These are phyloP conservation scores for Petrocephalus zakoni DNA, from an alignment of 2,113 vertebrate genomes.

Conservation along the genomic window DNA sequence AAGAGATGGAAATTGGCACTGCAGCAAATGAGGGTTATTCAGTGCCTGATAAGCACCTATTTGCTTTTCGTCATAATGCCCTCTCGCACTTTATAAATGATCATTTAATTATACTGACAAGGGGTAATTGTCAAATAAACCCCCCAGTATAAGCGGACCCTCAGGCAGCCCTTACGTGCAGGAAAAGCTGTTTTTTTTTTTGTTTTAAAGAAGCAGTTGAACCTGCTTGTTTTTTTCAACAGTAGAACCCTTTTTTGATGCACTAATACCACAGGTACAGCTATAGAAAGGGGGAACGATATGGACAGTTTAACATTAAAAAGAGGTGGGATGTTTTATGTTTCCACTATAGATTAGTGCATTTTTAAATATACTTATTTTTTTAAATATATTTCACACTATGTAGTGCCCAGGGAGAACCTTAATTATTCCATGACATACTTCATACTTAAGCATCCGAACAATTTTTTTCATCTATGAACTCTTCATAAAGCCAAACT, in stretches of 20 bases:
- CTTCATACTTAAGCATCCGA: neutral
- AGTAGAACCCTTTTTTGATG: conserved; percentile 4
- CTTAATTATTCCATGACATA: neutral
- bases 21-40: conserved; percentile 80
- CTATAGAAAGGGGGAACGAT: conserved; percentile 19
- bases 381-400: neutral
- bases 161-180: conserved; percentile 65
- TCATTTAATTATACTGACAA: conserved; percentile 87
- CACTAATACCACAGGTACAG: conserved; percentile 32
- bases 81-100: conserved; percentile 88
- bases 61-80: conserved; percentile 80
- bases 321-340: neutral
- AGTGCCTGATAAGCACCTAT: conserved; percentile 80
- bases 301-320: neutral
- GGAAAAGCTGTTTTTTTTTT: conserved; percentile 68
- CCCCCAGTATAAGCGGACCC: conserved; percentile 72
- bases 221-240: conserved; percentile 40
- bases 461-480: too few species aligned
- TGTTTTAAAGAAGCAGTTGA: conserved; percentile 35
- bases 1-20: conserved; percentile 78
- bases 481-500: too few species aligned
- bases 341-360: neutral
- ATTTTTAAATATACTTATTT: neutral
- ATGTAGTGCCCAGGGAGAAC: neutral
- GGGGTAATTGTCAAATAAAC: conserved; percentile 83